A percentile compares a stretch with the other conserved stretches of the same genome.
phyloP scores from a whole-genome alignment of 1,140 invertebrate genomes.

The Venturia canescens region DNA sequence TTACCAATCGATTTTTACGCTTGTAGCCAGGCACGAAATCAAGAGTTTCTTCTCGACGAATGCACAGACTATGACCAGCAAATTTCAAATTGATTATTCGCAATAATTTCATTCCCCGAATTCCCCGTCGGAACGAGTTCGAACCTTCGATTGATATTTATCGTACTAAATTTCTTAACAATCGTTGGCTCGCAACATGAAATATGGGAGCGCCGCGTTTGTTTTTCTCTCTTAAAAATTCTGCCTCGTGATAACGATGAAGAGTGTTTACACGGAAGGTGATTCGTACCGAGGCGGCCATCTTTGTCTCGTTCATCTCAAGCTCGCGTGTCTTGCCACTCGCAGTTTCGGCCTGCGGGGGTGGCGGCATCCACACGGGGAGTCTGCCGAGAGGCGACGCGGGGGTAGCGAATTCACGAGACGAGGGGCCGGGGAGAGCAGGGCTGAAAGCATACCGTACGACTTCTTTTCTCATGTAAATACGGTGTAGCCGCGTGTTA shows the following conservation, averaged over 20 bases:
- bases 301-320: slow-evolving; percentile 50
- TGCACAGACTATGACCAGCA: too few species aligned
- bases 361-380: slow-evolving; percentile 35
- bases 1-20: neutral
- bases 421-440: slow-evolving; percentile 36
- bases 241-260: slow-evolving; percentile 74
- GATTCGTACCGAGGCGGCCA: slow-evolving; percentile 61
- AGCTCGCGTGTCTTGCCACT: slow-evolving; percentile 9
- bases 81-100: too few species aligned
- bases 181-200: too few species aligned
- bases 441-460: slow-evolving; percentile 42
- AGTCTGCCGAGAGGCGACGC: slow-evolving; percentile 43
- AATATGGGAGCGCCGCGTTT: too few species aligned
- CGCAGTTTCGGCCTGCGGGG: slow-evolving; percentile 23
- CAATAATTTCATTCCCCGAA: too few species aligned
- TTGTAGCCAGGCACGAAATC: too few species aligned
- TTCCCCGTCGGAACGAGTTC: too few species aligned
- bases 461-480: slow-evolving; percentile 77
- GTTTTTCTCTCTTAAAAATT: slow-evolving; percentile 22
- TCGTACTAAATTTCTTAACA: too few species aligned
- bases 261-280: slow-evolving; percentile 72
- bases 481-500: slow-evolving; percentile 76
- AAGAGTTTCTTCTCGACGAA: too few species aligned
- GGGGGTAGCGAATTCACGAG: slow-evolving; percentile 33
- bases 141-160: too few species aligned